Percentiles rank a stretch among this genome's conserved stretches.
These are phyloP conservation scores for Colossoma macropomum DNA, from an alignment of 2,113 vertebrate species.

Conservation along the genomic window DNA sequence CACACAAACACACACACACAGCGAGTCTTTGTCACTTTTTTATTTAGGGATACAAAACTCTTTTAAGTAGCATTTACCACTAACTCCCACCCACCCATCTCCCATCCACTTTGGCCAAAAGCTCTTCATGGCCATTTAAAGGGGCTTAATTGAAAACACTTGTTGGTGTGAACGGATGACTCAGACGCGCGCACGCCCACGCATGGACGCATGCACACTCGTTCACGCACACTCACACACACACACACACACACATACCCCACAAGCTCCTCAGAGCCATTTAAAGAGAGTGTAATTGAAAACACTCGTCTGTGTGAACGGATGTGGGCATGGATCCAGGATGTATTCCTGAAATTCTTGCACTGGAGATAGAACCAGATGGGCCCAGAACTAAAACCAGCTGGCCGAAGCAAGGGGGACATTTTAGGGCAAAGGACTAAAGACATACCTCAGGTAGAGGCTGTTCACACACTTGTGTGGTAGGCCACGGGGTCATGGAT, in stretches of 20 bases:
- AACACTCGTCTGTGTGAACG: constrained; percentile 81
- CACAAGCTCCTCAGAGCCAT: constrained; percentile 70
- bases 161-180: constrained; percentile 40
- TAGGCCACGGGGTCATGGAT: constrained; percentile 7
- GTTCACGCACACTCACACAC: constrained; percentile 26
- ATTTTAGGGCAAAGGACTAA: constrained; percentile 39
- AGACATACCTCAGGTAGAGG: constrained; percentile 51
- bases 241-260: constrained; percentile 34
- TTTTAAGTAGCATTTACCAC: constrained; percentile 35
- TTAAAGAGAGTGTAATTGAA: constrained; percentile 80
- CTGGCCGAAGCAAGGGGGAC: constrained; percentile 66
- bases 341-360: constrained; percentile 83
- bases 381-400: constrained; percentile 81
- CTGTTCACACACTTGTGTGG: constrained; percentile 46
- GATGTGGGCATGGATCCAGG: constrained; percentile 82
- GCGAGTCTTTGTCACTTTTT: not conserved
- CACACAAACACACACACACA: constrained; percentile 10
- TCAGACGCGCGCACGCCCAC: constrained; percentile 39
- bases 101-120: constrained; percentile 15
- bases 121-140: constrained; percentile 48
- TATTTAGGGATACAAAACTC: constrained; percentile 18
- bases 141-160: constrained; percentile 47
- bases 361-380: constrained; percentile 80
- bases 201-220: constrained; percentile 29
- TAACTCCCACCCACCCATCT: not conserved